Evolutionary conservation across 2,113 vertebrate genomes (phyloP).

Genomic region (Oryzias woworae): DNA sequence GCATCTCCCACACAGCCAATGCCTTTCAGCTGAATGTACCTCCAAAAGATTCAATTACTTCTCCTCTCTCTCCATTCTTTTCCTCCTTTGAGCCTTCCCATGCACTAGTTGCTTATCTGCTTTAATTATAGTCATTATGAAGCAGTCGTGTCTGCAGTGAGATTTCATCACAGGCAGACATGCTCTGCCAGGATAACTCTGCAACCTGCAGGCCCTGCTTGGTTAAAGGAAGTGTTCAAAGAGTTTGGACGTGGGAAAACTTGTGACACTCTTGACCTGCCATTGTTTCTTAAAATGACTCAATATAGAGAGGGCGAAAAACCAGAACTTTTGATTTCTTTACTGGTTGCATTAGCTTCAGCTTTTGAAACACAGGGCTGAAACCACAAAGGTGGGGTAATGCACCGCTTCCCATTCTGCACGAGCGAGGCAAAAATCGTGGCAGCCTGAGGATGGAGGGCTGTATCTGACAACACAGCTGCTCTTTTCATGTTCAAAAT

Average conservation of each 20-base stretch:
- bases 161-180: conserved; percentile 63
- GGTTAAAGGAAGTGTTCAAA: conserved; percentile 53
- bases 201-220: conserved; percentile 48
- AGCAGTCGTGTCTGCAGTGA: conserved; percentile 61
- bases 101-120: conserved; percentile 75
- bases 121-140: conserved; percentile 79
- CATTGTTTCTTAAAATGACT: not conserved
- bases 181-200: conserved; percentile 63
- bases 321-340: conserved; percentile 8
- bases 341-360: conserved; percentile 13
- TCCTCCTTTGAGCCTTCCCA: conserved; percentile 61
- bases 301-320: conserved; percentile 10
- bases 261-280: not conserved
- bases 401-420: conserved; percentile 40
- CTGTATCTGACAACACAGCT: conserved; percentile 69
- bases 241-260: not conserved
- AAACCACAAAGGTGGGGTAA: conserved; percentile 26
- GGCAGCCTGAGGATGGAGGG: conserved; percentile 60
- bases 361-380: conserved; percentile 24
- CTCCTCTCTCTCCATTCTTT: conserved; percentile 67
- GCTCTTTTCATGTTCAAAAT: conserved; percentile 78
- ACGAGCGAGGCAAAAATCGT: conserved; percentile 35
- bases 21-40: conserved; percentile 74
- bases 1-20: conserved; percentile 73
- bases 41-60: conserved; percentile 80